Base-by-base conservation (phyloP, 2,797 vertebrate genomes). In the Alcedo atthis region DNA sequence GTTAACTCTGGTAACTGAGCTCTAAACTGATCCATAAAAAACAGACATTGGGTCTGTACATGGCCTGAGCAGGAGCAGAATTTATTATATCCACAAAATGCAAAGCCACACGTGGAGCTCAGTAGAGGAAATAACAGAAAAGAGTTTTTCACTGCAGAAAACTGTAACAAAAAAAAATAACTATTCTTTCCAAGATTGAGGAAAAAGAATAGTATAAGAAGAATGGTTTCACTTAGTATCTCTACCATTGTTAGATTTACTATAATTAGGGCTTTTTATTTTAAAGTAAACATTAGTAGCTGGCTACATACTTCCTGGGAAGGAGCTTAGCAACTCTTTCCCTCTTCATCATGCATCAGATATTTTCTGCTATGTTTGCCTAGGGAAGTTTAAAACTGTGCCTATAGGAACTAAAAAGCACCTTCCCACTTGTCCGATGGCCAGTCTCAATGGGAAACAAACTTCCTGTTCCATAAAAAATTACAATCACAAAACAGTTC, bases 1-100 rank as follows among this genome's bases (percentile, higher is more conserved):
- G 5, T 54, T 54, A 74, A 69, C 24, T 58, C 55, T 7, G 9
- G 17, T 32, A 33, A 12, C 14, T 33, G 48, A 62, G 14, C 21
- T 42, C 53, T 71, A n/a, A 45, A 55, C 12, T 12, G 25, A 70
- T 22, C 59, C 54, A n/a, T 33, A 42, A 63, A 45, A 55, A 15
- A 40, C 1, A 4, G 30, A 40, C 48, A 49, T 5, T 49, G 53
- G 20, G 3, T 25, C 15, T 0, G 5, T 7, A 32, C 28, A 8
- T 4, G 9, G 28, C 15, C 37, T 22, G 43, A 28, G 32, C 1
- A 4, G 46, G 16, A 48, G 33, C 9, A 19, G 48, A 55, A 77
- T 5, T 45, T 33, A 61, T 9, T 75, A 42, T 42, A 62, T 14
- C 16, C 66, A 46, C 58, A 51, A 63, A 30, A 10, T 13, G 11